Conservation (phyloP, 1,140 invertebrate species). For the Calephelis virginiensis region DNA sequence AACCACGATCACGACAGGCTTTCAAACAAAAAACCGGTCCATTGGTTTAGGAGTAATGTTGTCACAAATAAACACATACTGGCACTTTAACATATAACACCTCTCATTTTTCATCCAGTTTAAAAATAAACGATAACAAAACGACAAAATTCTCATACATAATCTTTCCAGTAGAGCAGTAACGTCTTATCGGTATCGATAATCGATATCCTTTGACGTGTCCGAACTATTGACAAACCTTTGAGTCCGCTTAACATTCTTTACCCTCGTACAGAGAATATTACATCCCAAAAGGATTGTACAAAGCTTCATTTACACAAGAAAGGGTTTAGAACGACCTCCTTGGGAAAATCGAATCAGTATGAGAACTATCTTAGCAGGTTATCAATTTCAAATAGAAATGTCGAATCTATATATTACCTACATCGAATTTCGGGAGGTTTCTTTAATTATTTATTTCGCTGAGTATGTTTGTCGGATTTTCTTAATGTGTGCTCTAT, state of each 20-base stretch:
- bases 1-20: too few relatives aligned
- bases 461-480: too few relatives aligned
- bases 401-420: neutral
- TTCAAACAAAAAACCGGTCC: too few relatives aligned
- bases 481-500: too few relatives aligned
- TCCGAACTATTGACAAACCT: constrained; percentile 1
- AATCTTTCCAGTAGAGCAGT: neutral
- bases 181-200: constrained; percentile 1
- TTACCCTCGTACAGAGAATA: neutral
- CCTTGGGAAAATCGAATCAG: neutral
- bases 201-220: constrained; percentile 6
- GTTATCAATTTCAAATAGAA: neutral
- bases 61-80: too few relatives aligned
- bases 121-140: too few relatives aligned
- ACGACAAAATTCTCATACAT: neutral
- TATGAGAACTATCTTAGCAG: neutral
- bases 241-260: neutral
- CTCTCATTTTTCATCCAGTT: too few relatives aligned
- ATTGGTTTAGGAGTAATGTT: too few relatives aligned
- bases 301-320: constrained; percentile 4
- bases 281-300: constrained; percentile 7
- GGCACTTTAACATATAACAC: too few relatives aligned
- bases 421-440: neutral
- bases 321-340: neutral
- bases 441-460: too few relatives aligned